Evolutionary conservation across 2,888 invertebrate species (phyloP).

Genomic region (Callyntrura guangdongensis): DNA sequence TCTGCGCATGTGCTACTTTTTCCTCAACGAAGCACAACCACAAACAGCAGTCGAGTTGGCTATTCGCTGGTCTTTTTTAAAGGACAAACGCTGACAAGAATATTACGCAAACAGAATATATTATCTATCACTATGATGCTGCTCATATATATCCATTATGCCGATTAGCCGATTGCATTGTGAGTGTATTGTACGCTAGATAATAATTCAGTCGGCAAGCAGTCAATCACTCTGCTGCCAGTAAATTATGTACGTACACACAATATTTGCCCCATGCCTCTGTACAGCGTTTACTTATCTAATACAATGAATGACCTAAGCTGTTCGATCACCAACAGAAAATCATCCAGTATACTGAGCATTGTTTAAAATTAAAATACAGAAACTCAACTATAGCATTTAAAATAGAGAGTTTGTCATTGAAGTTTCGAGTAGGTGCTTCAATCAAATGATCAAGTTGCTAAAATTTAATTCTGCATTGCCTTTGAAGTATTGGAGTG

Average conservation of each 20-base stretch:
- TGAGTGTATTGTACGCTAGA: neutral
- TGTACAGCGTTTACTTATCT: neutral
- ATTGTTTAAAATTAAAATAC: too few relatives aligned
- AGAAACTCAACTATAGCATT: too few relatives aligned
- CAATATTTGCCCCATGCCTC: neutral
- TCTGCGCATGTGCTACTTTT: neutral
- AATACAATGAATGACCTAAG: neutral
- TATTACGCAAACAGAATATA: conserved; percentile 32
- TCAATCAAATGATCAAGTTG: too few relatives aligned
- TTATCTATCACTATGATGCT: neutral
- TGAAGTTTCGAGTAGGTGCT: too few relatives aligned
- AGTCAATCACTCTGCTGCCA: neutral
- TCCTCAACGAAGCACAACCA: neutral
- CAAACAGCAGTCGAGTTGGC: neutral
- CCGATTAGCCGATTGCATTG: neutral
- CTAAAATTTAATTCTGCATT: too few relatives aligned
- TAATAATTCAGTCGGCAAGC: neutral
- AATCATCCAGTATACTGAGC: too few relatives aligned
- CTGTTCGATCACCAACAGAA: too few relatives aligned
- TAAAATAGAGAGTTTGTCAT: too few relatives aligned
- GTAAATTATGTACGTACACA: neutral
- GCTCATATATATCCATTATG: neutral
- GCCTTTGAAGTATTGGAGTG: too few relatives aligned
- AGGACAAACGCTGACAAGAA: conserved; percentile 4
- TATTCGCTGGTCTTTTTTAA: neutral